Evolutionary conservation across 2,888 invertebrate species (phyloP).

Genomic region (Amphipyra tragopoginis): DNA sequence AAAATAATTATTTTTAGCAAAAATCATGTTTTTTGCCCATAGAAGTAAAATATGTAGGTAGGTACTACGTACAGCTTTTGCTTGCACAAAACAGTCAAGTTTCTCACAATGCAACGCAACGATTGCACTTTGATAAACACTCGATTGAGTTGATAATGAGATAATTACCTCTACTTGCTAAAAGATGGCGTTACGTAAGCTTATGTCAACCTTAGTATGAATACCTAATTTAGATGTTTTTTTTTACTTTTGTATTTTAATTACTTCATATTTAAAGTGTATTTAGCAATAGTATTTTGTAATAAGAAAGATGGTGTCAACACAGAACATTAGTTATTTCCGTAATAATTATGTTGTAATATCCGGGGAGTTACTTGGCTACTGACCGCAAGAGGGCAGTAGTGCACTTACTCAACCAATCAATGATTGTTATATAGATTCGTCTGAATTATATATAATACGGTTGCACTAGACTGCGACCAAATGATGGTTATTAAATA

Average conservation of each 20-base stretch:
- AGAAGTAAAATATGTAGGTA: not conserved
- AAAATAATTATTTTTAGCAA: not conserved
- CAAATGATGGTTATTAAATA: constrained; percentile 37
- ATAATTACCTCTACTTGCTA: constrained; percentile 59
- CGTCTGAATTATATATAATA: constrained; percentile 32
- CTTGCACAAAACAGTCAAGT: constrained; percentile 15
- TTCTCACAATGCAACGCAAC: too few species aligned
- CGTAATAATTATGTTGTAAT: constrained; percentile 15
- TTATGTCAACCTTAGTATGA: not conserved
- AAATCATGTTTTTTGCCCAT: not conserved
- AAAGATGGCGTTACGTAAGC: constrained; percentile 72
- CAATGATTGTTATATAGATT: constrained; percentile 13
- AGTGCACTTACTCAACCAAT: constrained; percentile 14
- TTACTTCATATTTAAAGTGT: not conserved
- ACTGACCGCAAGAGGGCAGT: constrained; percentile 40
- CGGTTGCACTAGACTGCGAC: constrained; percentile 12
- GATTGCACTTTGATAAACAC: constrained; percentile 11
- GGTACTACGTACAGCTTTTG: constrained; percentile 3
- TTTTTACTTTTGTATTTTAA: not conserved
- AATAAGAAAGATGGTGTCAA: not conserved
- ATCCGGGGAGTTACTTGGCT: constrained; percentile 8
- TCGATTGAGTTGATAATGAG: constrained; percentile 12
- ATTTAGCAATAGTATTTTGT: not conserved
- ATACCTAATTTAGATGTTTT: not conserved
- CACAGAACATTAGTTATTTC: constrained; percentile 9